Evolutionary conservation across 2,888 invertebrate species (phyloP).

Genomic region (Mycalesis mineus): DNA sequence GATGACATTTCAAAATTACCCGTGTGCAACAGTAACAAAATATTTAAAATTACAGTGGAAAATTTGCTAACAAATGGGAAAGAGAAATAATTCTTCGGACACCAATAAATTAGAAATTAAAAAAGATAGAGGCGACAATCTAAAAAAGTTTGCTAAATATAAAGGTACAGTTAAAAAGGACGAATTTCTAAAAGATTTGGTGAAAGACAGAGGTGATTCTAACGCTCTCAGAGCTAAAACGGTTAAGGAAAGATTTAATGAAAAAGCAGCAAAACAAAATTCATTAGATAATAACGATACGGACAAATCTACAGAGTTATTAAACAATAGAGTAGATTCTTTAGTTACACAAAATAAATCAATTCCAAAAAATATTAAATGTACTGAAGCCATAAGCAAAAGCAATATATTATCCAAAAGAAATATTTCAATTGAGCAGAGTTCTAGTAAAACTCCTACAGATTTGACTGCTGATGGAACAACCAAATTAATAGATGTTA

Average conservation of each 20-base stretch:
- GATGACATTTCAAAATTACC: neutral
- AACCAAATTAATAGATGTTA: neutral
- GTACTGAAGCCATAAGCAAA: neutral
- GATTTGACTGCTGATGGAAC: neutral
- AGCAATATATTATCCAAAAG: neutral
- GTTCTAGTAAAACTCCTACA: neutral
- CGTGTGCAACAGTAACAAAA: neutral
- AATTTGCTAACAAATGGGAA: constrained; percentile 6
- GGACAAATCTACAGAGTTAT: neutral
- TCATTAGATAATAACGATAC: neutral
- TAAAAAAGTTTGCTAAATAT: constrained; percentile 20
- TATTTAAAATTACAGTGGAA: constrained; percentile 13
- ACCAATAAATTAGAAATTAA: neutral
- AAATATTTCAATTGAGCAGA: neutral
- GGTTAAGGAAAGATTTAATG: neutral
- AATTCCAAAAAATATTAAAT: neutral
- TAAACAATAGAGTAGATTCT: constrained; percentile 24
- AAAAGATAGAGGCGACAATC: constrained; percentile 31
- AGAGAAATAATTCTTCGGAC: neutral
- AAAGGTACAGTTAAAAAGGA: constrained; percentile 3
- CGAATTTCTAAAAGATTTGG: constrained; percentile 8
- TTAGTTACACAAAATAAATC: neutral
- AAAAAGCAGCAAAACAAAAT: neutral
- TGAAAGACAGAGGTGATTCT: constrained; percentile 39
- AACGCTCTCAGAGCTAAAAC: constrained; percentile 19